Conservation (phyloP, 2,113 vertebrate species). For the Tretioscincus oriximinensis region DNA sequence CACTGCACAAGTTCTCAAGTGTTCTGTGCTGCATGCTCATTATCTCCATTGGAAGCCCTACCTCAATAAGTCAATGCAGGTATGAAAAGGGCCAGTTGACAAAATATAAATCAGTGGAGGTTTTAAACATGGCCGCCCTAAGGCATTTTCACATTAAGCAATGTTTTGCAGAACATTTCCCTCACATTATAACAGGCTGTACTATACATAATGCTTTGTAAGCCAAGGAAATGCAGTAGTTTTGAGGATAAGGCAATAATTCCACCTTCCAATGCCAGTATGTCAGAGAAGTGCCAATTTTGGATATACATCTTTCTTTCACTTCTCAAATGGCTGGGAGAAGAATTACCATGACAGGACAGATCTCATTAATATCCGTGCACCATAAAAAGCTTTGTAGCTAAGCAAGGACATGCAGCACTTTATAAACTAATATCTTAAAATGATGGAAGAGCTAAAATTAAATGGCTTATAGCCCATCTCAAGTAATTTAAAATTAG, state of each 20-base stretch:
- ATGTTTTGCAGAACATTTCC: neutral
- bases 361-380: slow-evolving; percentile 27
- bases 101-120: too few species aligned
- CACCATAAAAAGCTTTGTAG: slow-evolving; percentile 54
- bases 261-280: neutral
- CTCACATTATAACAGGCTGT: neutral
- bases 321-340: neutral
- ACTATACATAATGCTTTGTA: neutral
- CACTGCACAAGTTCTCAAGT: too few species aligned
- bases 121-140: too few species aligned
- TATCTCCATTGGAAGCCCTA: neutral
- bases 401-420: slow-evolving; percentile 51
- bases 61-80: neutral
- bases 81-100: neutral
- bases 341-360: slow-evolving; percentile 1
- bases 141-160: too few species aligned
- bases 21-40: too few species aligned
- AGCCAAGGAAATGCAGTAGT: neutral
- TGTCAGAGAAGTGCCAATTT: neutral
- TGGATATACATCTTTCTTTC: neutral
- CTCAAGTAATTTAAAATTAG: slow-evolving; percentile 67
- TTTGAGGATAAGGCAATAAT: neutral
- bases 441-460: slow-evolving; percentile 65
- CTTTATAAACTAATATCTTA: slow-evolving; percentile 63
- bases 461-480: slow-evolving; percentile 66